These are phyloP conservation scores for Bombus superbus DNA, from an alignment of 1,140 invertebrate species.

Conservation along the genomic window DNA sequence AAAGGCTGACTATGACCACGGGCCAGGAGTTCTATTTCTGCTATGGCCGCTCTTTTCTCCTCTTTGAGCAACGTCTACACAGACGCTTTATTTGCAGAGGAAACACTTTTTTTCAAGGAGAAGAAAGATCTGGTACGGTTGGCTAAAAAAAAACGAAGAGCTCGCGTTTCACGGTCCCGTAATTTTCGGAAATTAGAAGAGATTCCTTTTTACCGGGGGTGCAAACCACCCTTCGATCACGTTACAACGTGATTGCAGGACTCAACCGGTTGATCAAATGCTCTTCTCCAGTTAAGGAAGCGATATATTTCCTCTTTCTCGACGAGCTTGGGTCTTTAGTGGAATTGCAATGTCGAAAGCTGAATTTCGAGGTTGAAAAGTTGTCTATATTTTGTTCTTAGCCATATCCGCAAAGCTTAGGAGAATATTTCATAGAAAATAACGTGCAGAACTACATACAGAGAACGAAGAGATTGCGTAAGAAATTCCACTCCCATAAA, in stretches of 20 bases:
- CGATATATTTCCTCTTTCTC: background rate
- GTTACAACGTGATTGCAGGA: background rate
- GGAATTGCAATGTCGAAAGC: background rate
- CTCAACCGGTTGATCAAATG: background rate
- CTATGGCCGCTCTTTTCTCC: background rate
- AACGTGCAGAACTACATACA: background rate
- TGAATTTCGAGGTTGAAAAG: background rate
- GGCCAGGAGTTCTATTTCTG: conserved; percentile 10
- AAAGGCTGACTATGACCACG: conserved; percentile 23
- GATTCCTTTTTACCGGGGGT: too few relatives aligned
- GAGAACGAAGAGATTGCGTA: background rate
- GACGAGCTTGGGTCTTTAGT: background rate
- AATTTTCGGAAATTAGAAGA: conserved; percentile 34
- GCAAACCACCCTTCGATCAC: background rate
- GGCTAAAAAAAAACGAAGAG: background rate
- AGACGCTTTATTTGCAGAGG: conserved; percentile 48
- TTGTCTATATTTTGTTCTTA: background rate
- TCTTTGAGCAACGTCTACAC: conserved; percentile 10
- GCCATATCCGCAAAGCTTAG: too few relatives aligned
- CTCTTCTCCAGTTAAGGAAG: background rate
- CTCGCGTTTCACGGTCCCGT: conserved; percentile 8
- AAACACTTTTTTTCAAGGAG: conserved; percentile 41
- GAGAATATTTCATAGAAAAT: too few relatives aligned
- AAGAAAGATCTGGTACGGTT: background rate
- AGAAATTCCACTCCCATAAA: background rate